phyloP scores from a whole-genome alignment of 2,888 invertebrate species.

The Macrophya alboannulata region DNA sequence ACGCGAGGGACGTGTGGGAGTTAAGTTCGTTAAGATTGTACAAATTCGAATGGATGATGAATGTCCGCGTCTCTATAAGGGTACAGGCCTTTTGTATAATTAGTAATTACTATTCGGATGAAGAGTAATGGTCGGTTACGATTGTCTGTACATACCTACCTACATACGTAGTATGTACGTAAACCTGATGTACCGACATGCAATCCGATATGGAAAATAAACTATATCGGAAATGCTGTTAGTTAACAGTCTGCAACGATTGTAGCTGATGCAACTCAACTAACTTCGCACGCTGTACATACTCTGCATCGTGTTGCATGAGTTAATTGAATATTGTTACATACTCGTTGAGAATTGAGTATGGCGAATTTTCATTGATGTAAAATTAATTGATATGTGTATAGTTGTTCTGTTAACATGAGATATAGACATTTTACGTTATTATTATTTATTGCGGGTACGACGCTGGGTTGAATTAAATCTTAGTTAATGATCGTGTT shows the following conservation, averaged over 20 bases:
- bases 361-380: too few species aligned
- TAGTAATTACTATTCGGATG: slow-evolving; percentile 40
- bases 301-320: not conserved
- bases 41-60: slow-evolving; percentile 66
- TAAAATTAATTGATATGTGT: too few species aligned
- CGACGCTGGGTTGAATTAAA: not conserved
- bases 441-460: not conserved
- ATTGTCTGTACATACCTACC: slow-evolving; percentile 20
- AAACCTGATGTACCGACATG: not conserved
- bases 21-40: slow-evolving; percentile 12
- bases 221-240: not conserved
- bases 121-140: slow-evolving; percentile 37
- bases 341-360: too few species aligned
- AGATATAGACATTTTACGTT: too few species aligned
- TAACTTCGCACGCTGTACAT: not conserved
- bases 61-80: slow-evolving; percentile 55
- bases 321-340: not conserved
- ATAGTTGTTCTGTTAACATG: too few species aligned
- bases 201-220: slow-evolving; percentile 8
- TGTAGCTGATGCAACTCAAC: not conserved
- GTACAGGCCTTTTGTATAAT: slow-evolving; percentile 10
- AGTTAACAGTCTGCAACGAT: slow-evolving; percentile 10
- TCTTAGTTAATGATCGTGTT: not conserved
- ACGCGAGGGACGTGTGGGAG: not conserved
- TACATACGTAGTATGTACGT: not conserved